Evolutionary conservation across 1,140 invertebrate species (phyloP).

Genomic region (Rhagoletis pomonella): DNA sequence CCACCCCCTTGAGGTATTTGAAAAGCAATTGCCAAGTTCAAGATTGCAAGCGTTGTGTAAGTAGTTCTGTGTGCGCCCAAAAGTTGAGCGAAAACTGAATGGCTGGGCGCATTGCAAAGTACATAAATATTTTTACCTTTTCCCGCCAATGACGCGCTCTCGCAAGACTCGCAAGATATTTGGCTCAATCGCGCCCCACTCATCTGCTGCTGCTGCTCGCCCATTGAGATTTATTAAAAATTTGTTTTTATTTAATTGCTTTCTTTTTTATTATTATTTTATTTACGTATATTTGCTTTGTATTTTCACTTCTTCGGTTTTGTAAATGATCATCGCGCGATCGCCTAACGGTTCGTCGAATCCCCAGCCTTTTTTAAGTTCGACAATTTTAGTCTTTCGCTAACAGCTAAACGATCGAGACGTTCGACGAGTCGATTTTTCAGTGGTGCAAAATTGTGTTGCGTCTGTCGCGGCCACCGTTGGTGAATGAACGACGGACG

Average conservation of each 20-base stretch:
- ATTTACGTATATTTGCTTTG: background rate
- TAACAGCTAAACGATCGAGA: slow-evolving; percentile 41
- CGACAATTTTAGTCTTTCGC: slow-evolving; percentile 33
- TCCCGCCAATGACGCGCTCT: background rate
- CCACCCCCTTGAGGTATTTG: background rate
- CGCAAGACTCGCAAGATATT: background rate
- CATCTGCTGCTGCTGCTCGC: background rate
- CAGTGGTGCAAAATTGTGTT: slow-evolving; percentile 1
- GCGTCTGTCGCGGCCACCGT: slow-evolving; percentile 5
- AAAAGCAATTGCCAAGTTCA: slow-evolving; percentile 5
- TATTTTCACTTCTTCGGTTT: background rate
- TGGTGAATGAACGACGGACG: background rate
- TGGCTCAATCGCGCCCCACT: background rate
- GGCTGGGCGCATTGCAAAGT: background rate
- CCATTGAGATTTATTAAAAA: background rate
- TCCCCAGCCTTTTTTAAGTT: background rate
- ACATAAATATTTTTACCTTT: background rate
- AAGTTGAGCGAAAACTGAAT: background rate
- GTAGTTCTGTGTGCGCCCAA: background rate
- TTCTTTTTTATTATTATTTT: background rate
- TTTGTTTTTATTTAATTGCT: background rate
- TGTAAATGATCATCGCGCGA: slow-evolving; percentile 3
- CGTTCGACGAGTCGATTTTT: slow-evolving; percentile 9
- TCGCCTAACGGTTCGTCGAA: slow-evolving; percentile 24
- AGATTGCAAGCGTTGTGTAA: background rate